Percentiles rank a stretch among this genome's conserved stretches.
Evolutionary conservation across 2,888 invertebrate genomes (phyloP).

Genomic region (Pterostichus niger): DNA sequence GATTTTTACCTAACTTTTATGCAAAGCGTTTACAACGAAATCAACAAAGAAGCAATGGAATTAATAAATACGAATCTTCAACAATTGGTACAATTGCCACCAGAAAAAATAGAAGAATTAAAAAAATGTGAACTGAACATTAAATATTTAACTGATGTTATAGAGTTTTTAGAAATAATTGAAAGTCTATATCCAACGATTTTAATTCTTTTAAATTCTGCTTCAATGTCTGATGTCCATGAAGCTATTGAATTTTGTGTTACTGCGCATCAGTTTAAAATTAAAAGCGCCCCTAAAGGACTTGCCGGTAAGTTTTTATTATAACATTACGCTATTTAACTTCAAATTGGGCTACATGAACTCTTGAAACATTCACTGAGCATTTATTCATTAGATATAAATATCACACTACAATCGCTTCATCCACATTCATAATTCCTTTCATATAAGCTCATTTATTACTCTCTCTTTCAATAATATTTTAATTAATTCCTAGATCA

Average conservation of each 20-base stretch:
- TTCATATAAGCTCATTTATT: too few species aligned
- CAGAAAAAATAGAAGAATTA: conserved; percentile 69
- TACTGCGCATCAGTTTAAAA: conserved; percentile 87
- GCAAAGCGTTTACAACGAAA: conserved; percentile 70
- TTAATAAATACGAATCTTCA: conserved; percentile 53
- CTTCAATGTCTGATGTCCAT: conserved; percentile 87
- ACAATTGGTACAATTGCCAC: conserved; percentile 43
- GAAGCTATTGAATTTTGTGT: conserved; percentile 95
- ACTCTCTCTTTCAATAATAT: too few species aligned
- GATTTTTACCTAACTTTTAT: conserved; percentile 70
- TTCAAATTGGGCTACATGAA: too few species aligned
- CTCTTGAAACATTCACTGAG: too few species aligned
- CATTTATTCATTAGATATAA: too few species aligned
- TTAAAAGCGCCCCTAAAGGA: conserved; percentile 86
- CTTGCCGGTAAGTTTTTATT: conserved; percentile 77
- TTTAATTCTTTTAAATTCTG: conserved; percentile 86
- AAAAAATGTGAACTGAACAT: conserved; percentile 80
- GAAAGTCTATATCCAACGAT: conserved; percentile 82
- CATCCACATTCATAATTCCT: too few species aligned
- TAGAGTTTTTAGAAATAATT: conserved; percentile 72
- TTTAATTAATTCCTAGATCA: too few species aligned
- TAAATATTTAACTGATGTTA: conserved; percentile 83
- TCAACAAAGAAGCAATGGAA: conserved; percentile 63
- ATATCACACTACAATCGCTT: too few species aligned
- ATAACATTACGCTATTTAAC: too few species aligned